Base-by-base conservation (phyloP, 2,113 vertebrate species). In the Gasterosteus aculeatus region DNA sequence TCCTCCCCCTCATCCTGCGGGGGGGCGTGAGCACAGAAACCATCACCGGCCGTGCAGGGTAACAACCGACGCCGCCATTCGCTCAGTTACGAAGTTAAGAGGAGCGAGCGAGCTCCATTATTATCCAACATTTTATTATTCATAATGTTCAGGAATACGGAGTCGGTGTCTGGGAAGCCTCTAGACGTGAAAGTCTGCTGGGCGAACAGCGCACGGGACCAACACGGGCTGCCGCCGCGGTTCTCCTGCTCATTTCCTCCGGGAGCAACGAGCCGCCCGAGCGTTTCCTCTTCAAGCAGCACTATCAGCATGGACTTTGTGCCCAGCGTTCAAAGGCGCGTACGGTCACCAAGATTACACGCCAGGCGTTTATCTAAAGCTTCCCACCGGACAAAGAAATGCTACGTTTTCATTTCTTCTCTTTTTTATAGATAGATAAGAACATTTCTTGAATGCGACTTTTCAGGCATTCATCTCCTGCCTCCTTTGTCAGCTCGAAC, bases 1-100 rank as follows among this genome's bases (percentile, higher is more conserved):
- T 93, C 84, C 82, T 91, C 22, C 22, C 22, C 22, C 22, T 26
- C 22, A 26, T 26, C 22, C 22, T 26, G 22, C 22, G 22, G 22
- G 22, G 22, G 22, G 22, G 82, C n/a, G 11, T 54, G 4, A 85
- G 5, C 22, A 16, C n/a, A 77, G 22, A 72, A 12, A 19, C 5
- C 19, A 38, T 47, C 39, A 10, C 7, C 16, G 11, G 31, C n/a
- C 10, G 67, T 56, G 56, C 2, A n/a, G 42, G 22, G 51, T 3
- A 53, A 26, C 22, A 26, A 26, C 22, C 22, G 22, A 26, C 22
- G 22, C 22, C 22, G 22, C 22, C 22, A 26, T 54, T 44, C 59
- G n/a, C 59, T 56, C 22, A 1, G 22, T 26, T 26, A 26, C 22
- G 22, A 26, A 29, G n/a, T 35, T 2, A 38, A 5, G 57, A 57